These are phyloP conservation scores for Lepilemur ruficaudatus DNA, from an alignment of 2,797 vertebrate species.

Conservation along the genomic window DNA sequence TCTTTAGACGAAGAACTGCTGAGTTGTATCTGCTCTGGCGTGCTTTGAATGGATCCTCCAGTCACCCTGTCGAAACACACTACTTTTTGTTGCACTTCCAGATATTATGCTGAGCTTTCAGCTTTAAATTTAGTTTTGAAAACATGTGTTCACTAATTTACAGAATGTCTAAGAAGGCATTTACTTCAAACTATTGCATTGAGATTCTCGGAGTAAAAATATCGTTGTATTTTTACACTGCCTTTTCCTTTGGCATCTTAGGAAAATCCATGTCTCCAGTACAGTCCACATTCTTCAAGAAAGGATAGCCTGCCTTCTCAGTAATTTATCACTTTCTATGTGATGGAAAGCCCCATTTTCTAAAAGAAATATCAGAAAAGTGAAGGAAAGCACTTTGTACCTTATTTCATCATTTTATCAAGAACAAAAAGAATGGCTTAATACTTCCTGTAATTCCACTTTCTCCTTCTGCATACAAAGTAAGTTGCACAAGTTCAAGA, in stretches of 20 bases:
- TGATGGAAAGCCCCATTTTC: conserved; percentile 83
- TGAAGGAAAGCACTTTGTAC: conserved; percentile 69
- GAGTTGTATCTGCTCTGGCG: conserved; percentile 67
- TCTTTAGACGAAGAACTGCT: conserved; percentile 76
- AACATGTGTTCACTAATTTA: conserved; percentile 69
- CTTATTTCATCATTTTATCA: conserved; percentile 67
- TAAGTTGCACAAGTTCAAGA: conserved; percentile 51
- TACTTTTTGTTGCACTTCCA: conserved; percentile 43
- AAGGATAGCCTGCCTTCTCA: conserved; percentile 69
- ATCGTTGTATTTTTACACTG: conserved; percentile 65
- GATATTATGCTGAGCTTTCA: conserved; percentile 67
- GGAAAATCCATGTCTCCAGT: conserved; percentile 67
- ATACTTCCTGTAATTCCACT: conserved; percentile 67
- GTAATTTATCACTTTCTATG: conserved; percentile 82
- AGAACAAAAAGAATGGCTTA: conserved; percentile 47
- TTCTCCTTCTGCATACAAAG: conserved; percentile 62
- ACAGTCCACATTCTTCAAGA: conserved; percentile 73
- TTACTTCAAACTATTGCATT: conserved; percentile 68
- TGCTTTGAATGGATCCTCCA: conserved; percentile 69
- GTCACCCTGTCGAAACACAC: conserved; percentile 13
- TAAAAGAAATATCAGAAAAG: conserved; percentile 76
- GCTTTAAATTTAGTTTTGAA: conserved; percentile 75
- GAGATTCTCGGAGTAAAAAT: conserved; percentile 61
- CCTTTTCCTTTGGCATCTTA: conserved; percentile 60
- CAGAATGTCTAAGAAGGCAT: conserved; percentile 62